Percentiles rank a stretch among this genome's conserved stretches.
These are phyloP conservation scores for Alosa sapidissima DNA, from an alignment of 2,797 vertebrate genomes.

Conservation along the genomic window DNA sequence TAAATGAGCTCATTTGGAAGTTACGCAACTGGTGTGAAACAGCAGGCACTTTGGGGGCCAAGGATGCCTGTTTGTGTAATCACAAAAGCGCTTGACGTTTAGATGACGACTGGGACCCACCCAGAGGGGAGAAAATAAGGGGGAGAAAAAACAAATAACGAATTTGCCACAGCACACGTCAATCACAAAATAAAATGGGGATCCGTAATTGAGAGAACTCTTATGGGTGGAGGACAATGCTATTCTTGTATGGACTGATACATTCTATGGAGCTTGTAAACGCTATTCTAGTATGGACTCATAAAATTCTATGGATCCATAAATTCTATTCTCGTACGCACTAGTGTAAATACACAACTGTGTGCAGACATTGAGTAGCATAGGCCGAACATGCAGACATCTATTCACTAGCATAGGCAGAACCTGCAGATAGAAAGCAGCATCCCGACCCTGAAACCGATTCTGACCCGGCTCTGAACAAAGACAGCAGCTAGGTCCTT, in stretches of 20 bases:
- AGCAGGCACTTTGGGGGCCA: constrained; percentile 21
- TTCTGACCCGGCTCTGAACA: background rate
- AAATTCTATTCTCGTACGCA: background rate
- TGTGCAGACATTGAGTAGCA: background rate
- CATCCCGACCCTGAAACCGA: too few species aligned
- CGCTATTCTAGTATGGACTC: background rate
- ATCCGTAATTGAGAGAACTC: background rate
- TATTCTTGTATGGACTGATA: background rate
- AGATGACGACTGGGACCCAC: constrained; percentile 9
- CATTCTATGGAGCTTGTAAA: background rate
- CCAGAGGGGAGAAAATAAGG: background rate
- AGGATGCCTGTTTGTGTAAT: constrained; percentile 20
- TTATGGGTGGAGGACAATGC: background rate
- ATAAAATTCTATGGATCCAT: too few species aligned
- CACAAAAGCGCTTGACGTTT: constrained; percentile 1
- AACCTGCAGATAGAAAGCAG: too few species aligned
- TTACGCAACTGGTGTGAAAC: constrained; percentile 23
- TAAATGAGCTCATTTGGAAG: constrained; percentile 24
- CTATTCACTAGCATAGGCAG: background rate
- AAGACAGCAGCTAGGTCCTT: background rate
- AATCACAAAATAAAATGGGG: background rate
- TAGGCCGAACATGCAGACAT: background rate
- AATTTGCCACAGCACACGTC: background rate
- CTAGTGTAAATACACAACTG: background rate
- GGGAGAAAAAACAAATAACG: background rate